These are phyloP conservation scores for Oryzias curvinotus DNA, from an alignment of 2,113 vertebrate species.

Conservation along the genomic window DNA sequence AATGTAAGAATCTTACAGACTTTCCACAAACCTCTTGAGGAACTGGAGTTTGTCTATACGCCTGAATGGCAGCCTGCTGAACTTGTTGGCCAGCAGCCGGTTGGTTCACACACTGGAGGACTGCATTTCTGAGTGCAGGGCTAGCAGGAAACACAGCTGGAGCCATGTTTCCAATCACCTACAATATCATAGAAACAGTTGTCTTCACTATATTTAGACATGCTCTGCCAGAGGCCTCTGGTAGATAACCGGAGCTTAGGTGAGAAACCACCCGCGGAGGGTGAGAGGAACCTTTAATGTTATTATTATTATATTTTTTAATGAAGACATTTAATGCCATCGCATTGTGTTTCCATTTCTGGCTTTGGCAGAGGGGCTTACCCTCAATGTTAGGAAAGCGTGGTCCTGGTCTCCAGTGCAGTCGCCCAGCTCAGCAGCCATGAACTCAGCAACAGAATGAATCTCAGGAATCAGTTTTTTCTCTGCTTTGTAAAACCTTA, in stretches of 20 bases:
- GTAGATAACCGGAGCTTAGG: no score
- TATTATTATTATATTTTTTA: no score
- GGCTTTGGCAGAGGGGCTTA: constrained; percentile 44
- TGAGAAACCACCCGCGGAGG: no score
- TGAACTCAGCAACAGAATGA: constrained; percentile 80
- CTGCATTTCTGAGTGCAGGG: constrained; percentile 76
- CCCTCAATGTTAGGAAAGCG: constrained; percentile 86
- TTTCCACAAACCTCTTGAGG: constrained; percentile 79
- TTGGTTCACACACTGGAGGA: constrained; percentile 83
- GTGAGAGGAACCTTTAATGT: no score
- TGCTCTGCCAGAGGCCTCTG: no score
- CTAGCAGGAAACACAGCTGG: constrained; percentile 77
- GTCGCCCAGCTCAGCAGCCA: constrained; percentile 80
- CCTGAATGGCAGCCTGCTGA: constrained; percentile 92
- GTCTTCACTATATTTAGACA: no score
- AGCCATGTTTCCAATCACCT: constrained; percentile 95
- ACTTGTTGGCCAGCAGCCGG: constrained; percentile 73
- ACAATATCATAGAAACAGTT: constrained; percentile 1
- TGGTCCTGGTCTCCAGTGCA: constrained; percentile 83
- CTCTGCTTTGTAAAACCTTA: constrained; percentile 81
- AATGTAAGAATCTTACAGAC: not conserved
- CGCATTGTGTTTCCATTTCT: not conserved
- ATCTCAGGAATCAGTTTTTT: constrained; percentile 78
- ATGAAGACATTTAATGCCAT: no score
- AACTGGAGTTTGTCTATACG: constrained; percentile 82